Evolutionary conservation across 2,888 invertebrate species (phyloP), one percentile per base, ranked within the genome.

Genomic region (Torymus auratus): DNA sequence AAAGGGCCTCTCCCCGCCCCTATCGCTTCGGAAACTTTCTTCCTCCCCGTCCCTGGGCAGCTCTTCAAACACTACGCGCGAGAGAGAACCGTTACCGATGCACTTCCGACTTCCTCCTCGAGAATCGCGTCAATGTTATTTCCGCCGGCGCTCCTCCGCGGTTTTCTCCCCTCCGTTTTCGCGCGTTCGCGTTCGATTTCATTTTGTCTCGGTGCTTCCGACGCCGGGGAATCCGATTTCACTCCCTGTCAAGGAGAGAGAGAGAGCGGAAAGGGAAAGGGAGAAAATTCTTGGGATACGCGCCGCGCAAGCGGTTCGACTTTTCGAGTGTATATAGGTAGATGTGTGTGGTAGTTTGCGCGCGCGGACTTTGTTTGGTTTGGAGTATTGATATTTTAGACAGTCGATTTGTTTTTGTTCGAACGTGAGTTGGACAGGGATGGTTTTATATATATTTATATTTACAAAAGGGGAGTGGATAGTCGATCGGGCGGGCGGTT

Each of bases 121-220:
- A 77, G 78, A 78, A 75, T 78, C 78, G 78, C 78, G 78, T 78
- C 78, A 78, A 75, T 75, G 80, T 77, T 79, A 80, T 80, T 80
- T 80, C 80, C 82, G 82, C 69, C 76, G 72, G 70, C 80, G 82
- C 56, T 20, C 60, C 23, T 15, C 15, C 61, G 2, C 2, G 17
- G 53, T 15, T n/a, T 23, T 61, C 17, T 2, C 72, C 14, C 53
- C 14, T 14, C n/a, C n/a, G 1, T 17, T 70, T 50, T 70, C 41
- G 61, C 55, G 15, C 55, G 12, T 58, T 80, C 83, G 84, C 84
- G 84, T 83, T 84, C 84, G 83, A 83, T 84, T 82, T 80, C 82
- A 82, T 82, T 82, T 82, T 80, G 80, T 82, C 82, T 80, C 80
- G 82, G 74, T 61, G 65, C 80, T 82, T 82, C 82, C 82, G 82